Evolutionary conservation across 2,888 invertebrate species (phyloP), one percentile per base, ranked within the genome.

Genomic region (Galeopsomyia nigrocyanea): DNA sequence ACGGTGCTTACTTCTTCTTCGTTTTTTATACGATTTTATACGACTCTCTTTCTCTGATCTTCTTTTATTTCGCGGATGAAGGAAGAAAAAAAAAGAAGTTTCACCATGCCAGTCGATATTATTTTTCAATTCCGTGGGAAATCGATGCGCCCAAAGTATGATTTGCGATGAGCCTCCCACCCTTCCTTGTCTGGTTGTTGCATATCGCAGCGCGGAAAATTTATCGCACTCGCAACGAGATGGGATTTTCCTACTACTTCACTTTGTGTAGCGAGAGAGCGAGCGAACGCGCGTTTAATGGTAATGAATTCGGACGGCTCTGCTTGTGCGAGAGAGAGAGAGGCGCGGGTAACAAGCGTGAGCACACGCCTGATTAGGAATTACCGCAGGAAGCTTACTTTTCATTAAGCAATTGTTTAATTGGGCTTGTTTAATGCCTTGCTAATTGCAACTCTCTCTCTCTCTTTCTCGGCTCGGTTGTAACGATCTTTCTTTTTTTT

Each of bases 121-220:
- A 53, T 53, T 53, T 53, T 53, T 53, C 53, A 53, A 68, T 64
- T 51, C 26, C 22, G 39, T 22, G 67, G 17, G 56, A 71, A 74
- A 70, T 74, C 70, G 63, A 68, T 74, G 64, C 47, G 63, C 47
- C 39, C 26, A 26, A 39, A 39, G 39, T 39, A 67, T 71, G 74
- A 74, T 74, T 74, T 74, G 70, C 74, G 67, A 71, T 67, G 67
- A 71, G 39, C 70, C 70, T 64, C 60, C 26, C 26, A 50, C 47
- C 57, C 51, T n/a, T n/a, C n/a, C n/a, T n/a, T n/a, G n/a, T n/a
- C 26, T 5, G 26, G 26, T 5, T 21, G 50, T 51, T 65, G 56
- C 56, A 65, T 69, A 53, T 65, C 57, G 56, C 55, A 53, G 56
- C n/a, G 14, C 60, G 64, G 60, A 56, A 71, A 71, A 71, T 74